A percentile compares a stretch with the other conserved stretches of the same genome.
phyloP scores from a whole-genome alignment of 2,797 vertebrate genomes.

The Sternotherus odoratus region DNA sequence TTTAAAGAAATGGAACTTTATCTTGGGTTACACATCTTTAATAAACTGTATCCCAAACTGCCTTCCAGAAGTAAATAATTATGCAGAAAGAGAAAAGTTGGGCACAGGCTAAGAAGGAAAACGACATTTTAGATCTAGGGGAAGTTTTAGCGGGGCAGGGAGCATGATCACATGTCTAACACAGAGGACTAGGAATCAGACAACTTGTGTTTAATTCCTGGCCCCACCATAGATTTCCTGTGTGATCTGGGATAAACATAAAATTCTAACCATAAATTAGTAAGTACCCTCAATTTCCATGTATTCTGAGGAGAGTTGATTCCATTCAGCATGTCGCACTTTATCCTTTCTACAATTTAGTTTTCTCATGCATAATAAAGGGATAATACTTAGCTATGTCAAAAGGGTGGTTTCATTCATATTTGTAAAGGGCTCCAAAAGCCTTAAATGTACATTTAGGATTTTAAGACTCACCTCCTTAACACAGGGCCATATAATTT shows the following conservation, averaged over 20 bases:
- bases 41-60: neutral
- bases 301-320: neutral
- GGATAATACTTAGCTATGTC: neutral
- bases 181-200: neutral
- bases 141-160: slow-evolving; percentile 17
- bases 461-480: neutral
- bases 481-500: neutral
- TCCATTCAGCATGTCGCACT: neutral
- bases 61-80: neutral
- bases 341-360: neutral
- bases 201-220: slow-evolving; percentile 21
- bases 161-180: slow-evolving; percentile 7
- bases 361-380: neutral
- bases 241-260: neutral
- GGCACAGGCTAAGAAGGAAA: neutral
- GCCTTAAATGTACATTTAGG: neutral
- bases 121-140: neutral
- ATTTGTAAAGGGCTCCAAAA: neutral
- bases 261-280: neutral
- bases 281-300: neutral
- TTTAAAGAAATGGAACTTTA: slow-evolving; percentile 1
- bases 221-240: slow-evolving; percentile 19
- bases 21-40: neutral
- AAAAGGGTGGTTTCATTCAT: neutral
- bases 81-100: neutral